Evolutionary conservation across 2,797 vertebrate species (phyloP).

Genomic region (Lates japonicus): DNA sequence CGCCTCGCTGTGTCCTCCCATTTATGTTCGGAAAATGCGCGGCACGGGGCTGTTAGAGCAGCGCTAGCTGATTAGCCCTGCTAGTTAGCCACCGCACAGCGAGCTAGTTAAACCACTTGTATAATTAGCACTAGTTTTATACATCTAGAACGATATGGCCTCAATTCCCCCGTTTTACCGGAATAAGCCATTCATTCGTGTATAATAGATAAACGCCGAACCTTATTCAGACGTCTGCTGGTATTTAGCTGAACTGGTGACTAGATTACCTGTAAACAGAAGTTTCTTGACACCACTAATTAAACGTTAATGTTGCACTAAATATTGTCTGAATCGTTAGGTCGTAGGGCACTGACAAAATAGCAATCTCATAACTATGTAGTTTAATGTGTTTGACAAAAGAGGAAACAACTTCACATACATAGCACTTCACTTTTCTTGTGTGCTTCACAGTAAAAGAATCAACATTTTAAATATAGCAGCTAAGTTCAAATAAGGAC

Average conservation of each 20-base stretch:
- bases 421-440: not conserved
- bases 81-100: conserved; percentile 28
- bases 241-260: not conserved
- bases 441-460: not conserved
- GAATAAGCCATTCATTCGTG: accelerated
- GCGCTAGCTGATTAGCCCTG: conserved; percentile 14
- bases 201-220: not conserved
- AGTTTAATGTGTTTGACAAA: not conserved
- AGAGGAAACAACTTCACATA: not conserved
- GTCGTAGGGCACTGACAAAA: no score
- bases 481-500: not conserved
- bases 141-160: not conserved
- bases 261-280: not conserved
- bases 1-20: conserved; percentile 40
- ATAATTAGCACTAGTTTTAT: accelerated
- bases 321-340: not conserved
- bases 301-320: not conserved
- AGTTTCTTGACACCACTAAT: not conserved
- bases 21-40: conserved; percentile 60
- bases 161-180: accelerated
- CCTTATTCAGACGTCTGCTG: not conserved
- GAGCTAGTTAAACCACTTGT: not conserved
- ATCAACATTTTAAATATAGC: not conserved
- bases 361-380: not conserved
- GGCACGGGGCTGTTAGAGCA: conserved; percentile 36